These are phyloP conservation scores for Helostoma temminkii DNA, from an alignment of 2,797 vertebrate genomes.

Conservation along the genomic window DNA sequence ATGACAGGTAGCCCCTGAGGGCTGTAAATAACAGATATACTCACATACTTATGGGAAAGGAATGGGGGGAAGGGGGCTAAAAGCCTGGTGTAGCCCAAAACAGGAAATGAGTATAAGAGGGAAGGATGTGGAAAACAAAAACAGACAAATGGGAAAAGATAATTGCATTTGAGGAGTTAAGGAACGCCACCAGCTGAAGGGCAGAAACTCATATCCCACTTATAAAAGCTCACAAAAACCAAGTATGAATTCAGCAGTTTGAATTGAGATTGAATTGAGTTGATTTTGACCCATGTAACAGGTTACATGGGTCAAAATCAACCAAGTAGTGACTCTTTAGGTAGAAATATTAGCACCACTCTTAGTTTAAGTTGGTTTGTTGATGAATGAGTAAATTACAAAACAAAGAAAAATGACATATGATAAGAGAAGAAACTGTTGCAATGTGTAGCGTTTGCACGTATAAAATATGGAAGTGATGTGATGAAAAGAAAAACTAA, in stretches of 20 bases:
- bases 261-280: not conserved
- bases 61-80: conserved; percentile 33
- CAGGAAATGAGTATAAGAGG: conserved; percentile 81
- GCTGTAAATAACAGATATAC: conserved; percentile 80
- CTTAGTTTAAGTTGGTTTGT: no score
- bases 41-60: conserved; percentile 56
- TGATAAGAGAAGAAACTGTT: not conserved
- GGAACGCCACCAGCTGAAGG: conserved; percentile 68
- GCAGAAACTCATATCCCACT: conserved; percentile 51
- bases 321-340: no score
- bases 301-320: no score
- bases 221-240: conserved; percentile 24
- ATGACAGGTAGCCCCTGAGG: conserved; percentile 82
- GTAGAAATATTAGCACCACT: no score
- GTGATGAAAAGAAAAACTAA: conserved; percentile 14
- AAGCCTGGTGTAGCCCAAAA: conserved; percentile 75
- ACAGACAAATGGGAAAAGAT: conserved; percentile 81
- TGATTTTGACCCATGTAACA: not conserved
- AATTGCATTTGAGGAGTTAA: conserved; percentile 73
- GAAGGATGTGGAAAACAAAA: conserved; percentile 75
- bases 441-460: not conserved
- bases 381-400: conserved; percentile 6
- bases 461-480: not conserved
- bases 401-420: conserved; percentile 3
- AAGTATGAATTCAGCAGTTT: conserved; percentile 25